A percentile compares a stretch with the other conserved stretches of the same genome.
phyloP scores from a whole-genome alignment of 2,113 vertebrate genomes.

The Dromiciops gliroides region DNA sequence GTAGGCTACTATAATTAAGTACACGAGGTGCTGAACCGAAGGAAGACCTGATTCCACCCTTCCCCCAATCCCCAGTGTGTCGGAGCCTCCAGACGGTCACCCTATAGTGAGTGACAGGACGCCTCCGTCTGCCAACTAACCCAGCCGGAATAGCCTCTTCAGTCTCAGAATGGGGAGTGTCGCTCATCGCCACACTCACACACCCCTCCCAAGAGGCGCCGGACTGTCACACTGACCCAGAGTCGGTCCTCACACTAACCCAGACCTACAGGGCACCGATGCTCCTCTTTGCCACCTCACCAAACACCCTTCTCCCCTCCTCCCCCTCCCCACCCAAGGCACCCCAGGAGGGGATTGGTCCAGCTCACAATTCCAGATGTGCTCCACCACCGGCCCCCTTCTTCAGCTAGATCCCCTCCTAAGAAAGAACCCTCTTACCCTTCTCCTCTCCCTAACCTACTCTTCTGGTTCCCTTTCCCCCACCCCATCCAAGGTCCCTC shows the following conservation, averaged over 20 bases:
- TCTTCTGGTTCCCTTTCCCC: neutral
- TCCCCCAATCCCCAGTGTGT: conserved; percentile 25
- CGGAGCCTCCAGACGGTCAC: conserved; percentile 3
- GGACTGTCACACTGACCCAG: conserved; percentile 19
- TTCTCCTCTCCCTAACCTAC: neutral
- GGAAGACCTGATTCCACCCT: neutral
- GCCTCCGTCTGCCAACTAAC: neutral
- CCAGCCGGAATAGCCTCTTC: neutral
- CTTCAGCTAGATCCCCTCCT: neutral
- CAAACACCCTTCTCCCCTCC: neutral
- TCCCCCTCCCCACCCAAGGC: neutral
- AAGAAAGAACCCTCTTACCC: neutral
- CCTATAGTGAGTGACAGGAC: neutral
- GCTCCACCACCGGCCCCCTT: neutral
- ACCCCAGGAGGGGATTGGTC: neutral
- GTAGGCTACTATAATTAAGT: neutral
- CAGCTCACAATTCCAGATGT: conserved; percentile 20
- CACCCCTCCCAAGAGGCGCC: neutral
- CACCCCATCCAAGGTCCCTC: neutral
- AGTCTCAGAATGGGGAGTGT: neutral
- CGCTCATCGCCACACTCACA: neutral
- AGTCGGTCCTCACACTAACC: neutral
- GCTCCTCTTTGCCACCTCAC: neutral
- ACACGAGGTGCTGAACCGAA: neutral
- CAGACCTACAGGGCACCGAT: neutral